Evolutionary conservation across 37 sponge, comb jelly and placozoan species (phyloP).

Genomic region (Beroe forskalii): DNA sequence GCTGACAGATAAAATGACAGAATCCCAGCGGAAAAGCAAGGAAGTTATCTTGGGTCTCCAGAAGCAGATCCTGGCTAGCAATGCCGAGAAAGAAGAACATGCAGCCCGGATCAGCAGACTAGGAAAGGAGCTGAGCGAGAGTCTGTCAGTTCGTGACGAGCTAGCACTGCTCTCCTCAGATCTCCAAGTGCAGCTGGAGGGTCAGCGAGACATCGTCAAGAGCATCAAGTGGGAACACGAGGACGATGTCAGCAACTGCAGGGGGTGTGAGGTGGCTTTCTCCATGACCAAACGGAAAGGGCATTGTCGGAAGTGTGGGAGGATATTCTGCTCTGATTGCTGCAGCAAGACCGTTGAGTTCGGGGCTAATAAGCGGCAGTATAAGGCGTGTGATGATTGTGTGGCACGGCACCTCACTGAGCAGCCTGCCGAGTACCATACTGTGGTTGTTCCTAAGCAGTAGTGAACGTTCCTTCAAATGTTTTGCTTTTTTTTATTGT

Average conservation of each 20-base stretch:
- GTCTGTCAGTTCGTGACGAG: constrained; percentile 53
- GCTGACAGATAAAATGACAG: constrained; percentile 8
- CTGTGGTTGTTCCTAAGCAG: constrained; percentile 13
- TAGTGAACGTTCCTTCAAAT: no score
- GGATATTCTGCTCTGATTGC: constrained; percentile 61
- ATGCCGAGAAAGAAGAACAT: constrained; percentile 5
- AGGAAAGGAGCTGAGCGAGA: constrained; percentile 62
- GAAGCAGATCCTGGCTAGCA: constrained; percentile 22
- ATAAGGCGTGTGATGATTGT: constrained; percentile 61
- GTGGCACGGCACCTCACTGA: not conserved
- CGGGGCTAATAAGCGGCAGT: not conserved
- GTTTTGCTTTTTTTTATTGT: no score
- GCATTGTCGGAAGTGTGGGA: constrained; percentile 56
- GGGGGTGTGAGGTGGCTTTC: constrained; percentile 58
- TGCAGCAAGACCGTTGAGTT: constrained; percentile 44
- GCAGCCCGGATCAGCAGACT: not conserved
- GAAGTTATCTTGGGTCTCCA: constrained; percentile 53
- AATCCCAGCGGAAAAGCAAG: constrained; percentile 53
- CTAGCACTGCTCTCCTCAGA: constrained; percentile 42
- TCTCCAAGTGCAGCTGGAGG: constrained; percentile 39
- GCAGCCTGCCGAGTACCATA: constrained; percentile 58
- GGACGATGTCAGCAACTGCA: constrained; percentile 45
- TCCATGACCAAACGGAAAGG: constrained; percentile 61
- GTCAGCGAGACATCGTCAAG: constrained; percentile 18
- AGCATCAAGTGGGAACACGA: constrained; percentile 64